Conservation (phyloP, 2,113 vertebrate genomes). For the Gambusia holbrooki region DNA sequence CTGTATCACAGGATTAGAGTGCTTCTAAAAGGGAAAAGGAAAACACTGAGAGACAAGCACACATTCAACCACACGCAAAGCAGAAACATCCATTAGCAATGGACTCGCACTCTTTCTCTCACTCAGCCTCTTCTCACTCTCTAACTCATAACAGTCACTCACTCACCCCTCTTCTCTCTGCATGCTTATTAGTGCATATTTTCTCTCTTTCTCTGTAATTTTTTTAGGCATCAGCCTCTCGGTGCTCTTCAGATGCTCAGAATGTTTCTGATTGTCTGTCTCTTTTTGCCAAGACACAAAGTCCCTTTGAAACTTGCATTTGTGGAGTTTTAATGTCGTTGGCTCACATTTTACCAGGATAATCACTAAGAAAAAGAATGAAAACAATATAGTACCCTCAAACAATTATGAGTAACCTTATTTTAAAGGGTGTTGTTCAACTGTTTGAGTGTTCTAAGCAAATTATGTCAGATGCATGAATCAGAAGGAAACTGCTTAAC, state of each 20-base stretch:
- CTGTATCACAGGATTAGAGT: constrained; percentile 60
- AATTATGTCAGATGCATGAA: neutral
- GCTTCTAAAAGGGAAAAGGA: constrained; percentile 37
- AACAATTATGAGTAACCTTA: neutral
- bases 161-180: neutral
- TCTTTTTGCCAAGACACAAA: neutral
- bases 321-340: neutral
- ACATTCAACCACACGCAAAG: constrained; percentile 57
- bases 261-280: neutral
- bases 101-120: constrained; percentile 32
- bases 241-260: neutral
- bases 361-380: neutral
- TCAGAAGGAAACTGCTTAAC: neutral
- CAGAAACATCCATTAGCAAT: constrained; percentile 70
- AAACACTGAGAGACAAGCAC: constrained; percentile 45
- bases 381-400: neutral
- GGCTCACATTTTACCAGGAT: neutral
- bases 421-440: neutral
- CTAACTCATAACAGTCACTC: constrained; percentile 19
- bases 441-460: neutral
- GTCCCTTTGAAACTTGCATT: neutral
- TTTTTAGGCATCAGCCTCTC: neutral
- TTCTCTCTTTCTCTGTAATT: constrained; percentile 11
- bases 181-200: constrained; percentile 35
- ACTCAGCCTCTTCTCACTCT: constrained; percentile 14